Evolutionary conservation across 2,797 vertebrate species (phyloP), one percentile per base, ranked within the genome.

Genomic region (Myotis pilosus): DNA sequence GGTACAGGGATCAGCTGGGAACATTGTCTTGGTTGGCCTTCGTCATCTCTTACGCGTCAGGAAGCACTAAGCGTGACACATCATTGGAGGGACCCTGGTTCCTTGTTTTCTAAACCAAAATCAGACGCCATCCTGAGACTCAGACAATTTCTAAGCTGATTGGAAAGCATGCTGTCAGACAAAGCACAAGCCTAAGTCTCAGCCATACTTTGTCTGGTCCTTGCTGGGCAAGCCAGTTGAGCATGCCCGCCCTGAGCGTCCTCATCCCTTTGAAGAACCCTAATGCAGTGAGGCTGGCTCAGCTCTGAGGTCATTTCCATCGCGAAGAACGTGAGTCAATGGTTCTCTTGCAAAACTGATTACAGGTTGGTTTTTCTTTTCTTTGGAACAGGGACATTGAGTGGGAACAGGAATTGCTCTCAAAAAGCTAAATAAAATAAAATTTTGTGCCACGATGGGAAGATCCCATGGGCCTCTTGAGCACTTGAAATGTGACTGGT

Each of bases 341-440:
- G n/a, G 64, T 75, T 96, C 38, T 57, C 10, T 64, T 83, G 6
- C 19, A 81, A 88, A 94, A 44, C 44, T 53, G 41, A 72, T 60
- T 49, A 28, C 5, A 89, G 25, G 62, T 30, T 89, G 19, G 5
- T 53, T 62, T 44, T 71, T 44, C 66, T 55, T 74, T 76, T 53
- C 51, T 74, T 44, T 72, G n/a, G 16, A 53, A n/a, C 83, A 44
- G 84, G 23, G 38, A 82, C 87, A 53, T 60, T 44, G 41, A 78
- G 19, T 88, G 33, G 68, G 85, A 87, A 94, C 5, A 66, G 8
- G 92, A 84, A 75, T 87, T 75, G 19, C n/a, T 91, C 60, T 94
- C 13, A 0, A 57, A 93, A 33, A 94, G 22, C 55, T 44, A 82
- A 66, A 66, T 89, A 64, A 38, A 68, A 3, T 72, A 62, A 49